Base-by-base conservation (phyloP, 2,113 vertebrate species). In the Gopherus evgoodei region DNA sequence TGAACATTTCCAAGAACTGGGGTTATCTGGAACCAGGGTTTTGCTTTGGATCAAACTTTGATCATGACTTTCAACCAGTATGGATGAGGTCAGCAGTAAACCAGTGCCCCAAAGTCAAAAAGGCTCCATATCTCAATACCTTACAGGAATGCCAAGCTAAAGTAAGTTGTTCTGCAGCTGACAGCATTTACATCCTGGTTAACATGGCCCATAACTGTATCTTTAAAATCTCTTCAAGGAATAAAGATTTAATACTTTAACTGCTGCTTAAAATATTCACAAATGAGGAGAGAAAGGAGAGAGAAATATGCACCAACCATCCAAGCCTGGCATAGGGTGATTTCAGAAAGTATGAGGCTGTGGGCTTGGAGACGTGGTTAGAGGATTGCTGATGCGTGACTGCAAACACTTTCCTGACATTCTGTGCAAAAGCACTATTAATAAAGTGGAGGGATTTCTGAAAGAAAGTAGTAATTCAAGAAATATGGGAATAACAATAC, bases 301-400 rank as follows among this genome's bases (percentile, higher is more conserved):
- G 25, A 93, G 83, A 90, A 84, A 91, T 81, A 25, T 89, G 5
- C 27, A 98, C 98, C 24, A 97, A 98, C 98, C 98, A 98, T n/a
- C 98, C 98, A 81, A 98, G 98, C 53, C 98, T 98, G 2, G 98
- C 95, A 49, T 98, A 98, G 25, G 98, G 96, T 27, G 92, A 65
- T 6, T 97, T 94, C 85, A 98, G 38, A 97, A 97, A 98, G 94
- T 98, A 98, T 0, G 98, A 98, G 24, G 98, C 97, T 47, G 65
- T 10, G 84, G 98, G 98, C 8, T 93, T 96, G 49, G 96, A 95
- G 62, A 98, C 38, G 2, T 98, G 84, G 16, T 98, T 98, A 54
- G 91, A 88, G 2, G 96, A 57, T 35, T 83, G 56, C 3, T 27
- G 87, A 49, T 84, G 69, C 59, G 54, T 2, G 35, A 93, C 59